Conservation (phyloP, 2,113 vertebrate genomes). For the Tyrannus savana region DNA sequence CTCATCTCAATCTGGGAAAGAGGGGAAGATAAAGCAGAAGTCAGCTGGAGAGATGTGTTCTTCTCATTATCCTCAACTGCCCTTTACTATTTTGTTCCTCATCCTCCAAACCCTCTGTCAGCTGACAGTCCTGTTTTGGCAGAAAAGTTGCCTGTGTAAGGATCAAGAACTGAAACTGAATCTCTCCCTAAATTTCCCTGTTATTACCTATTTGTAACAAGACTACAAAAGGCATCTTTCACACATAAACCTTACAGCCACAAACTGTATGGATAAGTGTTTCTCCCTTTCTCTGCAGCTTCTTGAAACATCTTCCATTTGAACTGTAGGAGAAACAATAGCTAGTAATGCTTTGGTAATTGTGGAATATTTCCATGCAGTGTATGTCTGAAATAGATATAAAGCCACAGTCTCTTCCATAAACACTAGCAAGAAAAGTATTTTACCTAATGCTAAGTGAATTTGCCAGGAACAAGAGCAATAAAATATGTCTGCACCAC, state of each 20-base stretch:
- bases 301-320: background rate
- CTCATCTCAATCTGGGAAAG: constrained; percentile 30
- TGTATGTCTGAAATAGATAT: background rate
- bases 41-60: constrained; percentile 20
- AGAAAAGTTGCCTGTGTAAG: background rate
- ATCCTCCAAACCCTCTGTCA: background rate
- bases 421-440: background rate
- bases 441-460: background rate
- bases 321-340: background rate
- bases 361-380: background rate
- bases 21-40: background rate
- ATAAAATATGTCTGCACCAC: background rate
- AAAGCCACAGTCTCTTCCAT: background rate
- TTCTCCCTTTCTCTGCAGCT: constrained; percentile 1
- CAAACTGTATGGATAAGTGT: background rate
- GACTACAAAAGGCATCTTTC: background rate
- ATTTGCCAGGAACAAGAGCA: background rate
- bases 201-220: background rate
- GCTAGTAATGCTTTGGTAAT: background rate
- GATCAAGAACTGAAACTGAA: background rate
- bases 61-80: constrained; percentile 65
- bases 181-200: background rate
- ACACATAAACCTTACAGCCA: background rate
- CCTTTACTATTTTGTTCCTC: constrained; percentile 40
- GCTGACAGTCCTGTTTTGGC: constrained; percentile 7